phyloP scores from a whole-genome alignment of 2,797 vertebrate genomes.

The Enteromius fasciolatus region DNA sequence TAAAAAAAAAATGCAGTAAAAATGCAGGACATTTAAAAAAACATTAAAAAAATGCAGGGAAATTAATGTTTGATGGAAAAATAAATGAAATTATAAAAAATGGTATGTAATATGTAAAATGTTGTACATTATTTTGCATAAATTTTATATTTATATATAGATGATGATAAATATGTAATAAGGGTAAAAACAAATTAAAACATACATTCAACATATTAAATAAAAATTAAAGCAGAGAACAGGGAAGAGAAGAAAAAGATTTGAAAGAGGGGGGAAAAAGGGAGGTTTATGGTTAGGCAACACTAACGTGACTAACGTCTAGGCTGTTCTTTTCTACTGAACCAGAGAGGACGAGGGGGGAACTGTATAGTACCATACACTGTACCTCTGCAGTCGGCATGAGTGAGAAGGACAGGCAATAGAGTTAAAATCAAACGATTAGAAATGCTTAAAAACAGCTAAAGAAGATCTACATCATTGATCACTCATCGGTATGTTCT shows the following conservation, averaged over 20 bases:
- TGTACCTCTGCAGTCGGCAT: constrained; percentile 74
- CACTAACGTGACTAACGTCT: constrained; percentile 60
- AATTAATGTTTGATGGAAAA: neutral
- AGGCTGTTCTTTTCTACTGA: constrained; percentile 62
- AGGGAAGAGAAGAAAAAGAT: neutral
- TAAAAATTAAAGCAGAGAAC: neutral
- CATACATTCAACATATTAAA: neutral
- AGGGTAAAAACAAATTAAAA: neutral
- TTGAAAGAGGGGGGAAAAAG: constrained; percentile 13
- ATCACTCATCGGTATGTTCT: neutral
- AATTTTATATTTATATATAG: neutral
- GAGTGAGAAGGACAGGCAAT: constrained; percentile 60
- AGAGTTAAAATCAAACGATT: constrained; percentile 65
- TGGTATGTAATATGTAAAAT: neutral
- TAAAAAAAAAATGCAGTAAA: neutral
- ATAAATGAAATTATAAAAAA: neutral
- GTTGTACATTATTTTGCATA: neutral
- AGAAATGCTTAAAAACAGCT: constrained; percentile 65
- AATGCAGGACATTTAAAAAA: neutral
- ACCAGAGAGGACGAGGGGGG: constrained; percentile 71
- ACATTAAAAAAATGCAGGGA: neutral
- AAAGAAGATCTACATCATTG: neutral
- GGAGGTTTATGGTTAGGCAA: constrained; percentile 44
- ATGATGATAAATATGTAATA: neutral
- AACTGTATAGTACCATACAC: constrained; percentile 77